phyloP scores from a whole-genome alignment of 2,888 invertebrate genomes.

The Hypercompe scribonia region DNA sequence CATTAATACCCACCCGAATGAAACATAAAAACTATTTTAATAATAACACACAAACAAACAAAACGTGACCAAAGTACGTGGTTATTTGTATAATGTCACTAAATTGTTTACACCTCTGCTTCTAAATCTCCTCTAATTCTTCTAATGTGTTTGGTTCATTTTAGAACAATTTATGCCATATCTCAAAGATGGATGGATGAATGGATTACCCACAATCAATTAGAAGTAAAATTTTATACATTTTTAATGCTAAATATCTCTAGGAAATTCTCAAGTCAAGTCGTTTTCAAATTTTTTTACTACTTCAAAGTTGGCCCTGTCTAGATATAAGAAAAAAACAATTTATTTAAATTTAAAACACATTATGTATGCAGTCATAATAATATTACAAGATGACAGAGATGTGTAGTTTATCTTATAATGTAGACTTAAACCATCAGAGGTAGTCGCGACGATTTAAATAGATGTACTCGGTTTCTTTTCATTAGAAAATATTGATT shows the following conservation, averaged over 20 bases:
- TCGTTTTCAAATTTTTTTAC: background rate
- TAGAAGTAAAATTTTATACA: background rate
- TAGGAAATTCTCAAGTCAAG: background rate
- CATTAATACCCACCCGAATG: conserved; percentile 59
- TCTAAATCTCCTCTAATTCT: conserved; percentile 46
- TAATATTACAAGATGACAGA: background rate
- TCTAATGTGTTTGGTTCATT: conserved; percentile 42
- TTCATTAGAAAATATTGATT: background rate
- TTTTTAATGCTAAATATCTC: background rate
- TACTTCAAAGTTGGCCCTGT: background rate
- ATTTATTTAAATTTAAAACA: background rate
- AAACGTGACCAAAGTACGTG: no score
- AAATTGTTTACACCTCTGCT: conserved; percentile 53
- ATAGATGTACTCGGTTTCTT: background rate
- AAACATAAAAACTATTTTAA: conserved; percentile 58
- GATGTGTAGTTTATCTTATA: background rate
- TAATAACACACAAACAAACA: no score
- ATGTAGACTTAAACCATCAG: background rate
- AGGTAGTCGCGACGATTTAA: background rate
- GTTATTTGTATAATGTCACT: conserved; percentile 59
- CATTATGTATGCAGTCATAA: background rate
- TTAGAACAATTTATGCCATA: conserved; percentile 31
- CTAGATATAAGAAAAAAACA: background rate
- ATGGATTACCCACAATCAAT: background rate
- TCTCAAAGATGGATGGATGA: no score